Conservation (phyloP, 1,140 invertebrate genomes). For the Drosophila paulistorum region DNA sequence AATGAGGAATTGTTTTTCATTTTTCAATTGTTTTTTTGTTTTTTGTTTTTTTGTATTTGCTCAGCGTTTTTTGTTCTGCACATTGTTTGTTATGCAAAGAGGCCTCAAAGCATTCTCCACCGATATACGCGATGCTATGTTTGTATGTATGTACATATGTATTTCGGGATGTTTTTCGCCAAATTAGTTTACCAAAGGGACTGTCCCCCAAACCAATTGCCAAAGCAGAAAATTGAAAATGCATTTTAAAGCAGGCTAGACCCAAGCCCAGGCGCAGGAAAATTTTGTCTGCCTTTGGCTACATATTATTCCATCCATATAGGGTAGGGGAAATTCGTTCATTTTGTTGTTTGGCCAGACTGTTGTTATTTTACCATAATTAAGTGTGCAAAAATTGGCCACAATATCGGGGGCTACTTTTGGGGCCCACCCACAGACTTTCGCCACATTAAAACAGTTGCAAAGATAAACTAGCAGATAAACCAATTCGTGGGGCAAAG, state of each 20-base stretch:
- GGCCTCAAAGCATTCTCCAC: constrained; percentile 68
- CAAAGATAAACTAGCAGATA: constrained; percentile 63
- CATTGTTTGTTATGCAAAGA: constrained; percentile 79
- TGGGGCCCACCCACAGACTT: constrained; percentile 51
- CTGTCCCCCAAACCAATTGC: constrained; percentile 30
- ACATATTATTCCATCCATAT: constrained; percentile 70
- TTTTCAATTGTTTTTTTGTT: constrained; percentile 41
- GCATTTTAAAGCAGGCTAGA: constrained; percentile 74
- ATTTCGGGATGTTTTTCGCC: constrained; percentile 52
- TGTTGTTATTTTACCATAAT: constrained; percentile 65
- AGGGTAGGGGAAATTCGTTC: not conserved
- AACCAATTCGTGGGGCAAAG: constrained; percentile 13
- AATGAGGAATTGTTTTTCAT: constrained; percentile 79
- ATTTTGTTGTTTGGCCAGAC: constrained; percentile 62
- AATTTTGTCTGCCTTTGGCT: constrained; percentile 48
- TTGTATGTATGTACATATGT: constrained; percentile 1
- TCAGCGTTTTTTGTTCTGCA: constrained; percentile 48
- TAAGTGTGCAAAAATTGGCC: constrained; percentile 74
- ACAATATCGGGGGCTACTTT: constrained; percentile 20
- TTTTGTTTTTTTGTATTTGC: constrained; percentile 18
- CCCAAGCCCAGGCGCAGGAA: constrained; percentile 25
- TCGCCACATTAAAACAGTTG: constrained; percentile 56
- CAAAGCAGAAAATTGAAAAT: constrained; percentile 67
- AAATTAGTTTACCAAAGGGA: constrained; percentile 78
- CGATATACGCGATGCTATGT: not conserved